These are phyloP conservation scores for Acrocephalus scirpaceus DNA, from an alignment of 2,797 vertebrate species.

Conservation along the genomic window DNA sequence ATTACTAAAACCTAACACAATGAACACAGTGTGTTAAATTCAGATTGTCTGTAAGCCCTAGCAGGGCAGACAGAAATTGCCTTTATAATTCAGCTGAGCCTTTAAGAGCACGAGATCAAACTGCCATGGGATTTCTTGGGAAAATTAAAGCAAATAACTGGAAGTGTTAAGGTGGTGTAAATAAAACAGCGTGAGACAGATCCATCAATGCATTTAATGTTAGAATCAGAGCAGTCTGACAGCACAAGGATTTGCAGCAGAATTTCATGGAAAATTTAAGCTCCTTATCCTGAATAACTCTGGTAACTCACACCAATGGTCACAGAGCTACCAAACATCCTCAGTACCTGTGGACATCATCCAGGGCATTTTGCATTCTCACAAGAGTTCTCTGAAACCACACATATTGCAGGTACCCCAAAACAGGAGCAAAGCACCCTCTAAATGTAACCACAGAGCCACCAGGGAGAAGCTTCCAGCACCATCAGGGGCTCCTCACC, in stretches of 20 bases:
- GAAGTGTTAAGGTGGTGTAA: neutral
- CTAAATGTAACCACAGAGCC: neutral
- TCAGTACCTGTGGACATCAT: neutral
- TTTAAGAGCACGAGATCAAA: neutral
- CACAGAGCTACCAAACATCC: neutral
- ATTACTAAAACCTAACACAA: neutral
- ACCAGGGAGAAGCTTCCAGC: neutral
- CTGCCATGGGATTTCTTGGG: neutral
- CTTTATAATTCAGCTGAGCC: neutral
- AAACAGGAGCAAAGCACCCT: neutral
- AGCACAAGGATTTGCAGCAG: neutral
- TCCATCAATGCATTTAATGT: neutral
- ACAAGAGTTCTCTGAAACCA: neutral
- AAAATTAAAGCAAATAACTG: neutral
- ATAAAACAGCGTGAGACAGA: neutral
- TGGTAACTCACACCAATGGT: neutral
- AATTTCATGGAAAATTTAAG: neutral
- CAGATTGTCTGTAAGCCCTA: neutral
- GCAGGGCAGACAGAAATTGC: neutral
- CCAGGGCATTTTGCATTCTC: neutral
- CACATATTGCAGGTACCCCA: neutral
- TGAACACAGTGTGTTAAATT: neutral
- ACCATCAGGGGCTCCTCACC: accelerated
- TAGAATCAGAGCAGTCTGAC: neutral
- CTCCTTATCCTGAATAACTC: neutral